A percentile compares a stretch with the other conserved stretches of the same genome.
Evolutionary conservation across 2,113 vertebrate species (phyloP).

Genomic region (Urocynchramus pylzowi): DNA sequence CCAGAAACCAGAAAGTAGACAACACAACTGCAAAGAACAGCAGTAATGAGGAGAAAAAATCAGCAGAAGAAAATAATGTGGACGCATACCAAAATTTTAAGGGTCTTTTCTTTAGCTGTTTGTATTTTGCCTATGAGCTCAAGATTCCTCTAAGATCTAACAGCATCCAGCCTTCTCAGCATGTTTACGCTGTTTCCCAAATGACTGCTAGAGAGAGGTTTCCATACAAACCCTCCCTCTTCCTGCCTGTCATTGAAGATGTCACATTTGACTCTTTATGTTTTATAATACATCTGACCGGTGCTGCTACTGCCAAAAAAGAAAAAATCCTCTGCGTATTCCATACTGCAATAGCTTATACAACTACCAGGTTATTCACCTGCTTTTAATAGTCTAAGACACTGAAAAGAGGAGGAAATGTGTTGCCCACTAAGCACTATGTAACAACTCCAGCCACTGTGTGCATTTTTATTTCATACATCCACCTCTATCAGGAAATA

Average conservation of each 20-base stretch:
- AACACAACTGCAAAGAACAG: neutral
- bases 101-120: neutral
- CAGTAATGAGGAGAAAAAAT: neutral
- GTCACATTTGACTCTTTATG: neutral
- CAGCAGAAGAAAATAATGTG: neutral
- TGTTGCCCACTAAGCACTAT: neutral
- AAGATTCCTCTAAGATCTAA: neutral
- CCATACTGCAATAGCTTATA: neutral
- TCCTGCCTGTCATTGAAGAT: neutral
- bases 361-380: neutral
- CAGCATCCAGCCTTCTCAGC: neutral
- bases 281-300: neutral
- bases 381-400: constrained; percentile 9
- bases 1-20: neutral
- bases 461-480: neutral
- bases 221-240: neutral
- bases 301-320: neutral
- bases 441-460: neutral
- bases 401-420: constrained; percentile 8
- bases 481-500: neutral
- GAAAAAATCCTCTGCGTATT: neutral
- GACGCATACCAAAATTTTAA: neutral
- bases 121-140: neutral
- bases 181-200: neutral
- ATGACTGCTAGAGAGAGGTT: neutral